phyloP scores from a whole-genome alignment of 2,797 vertebrate genomes.

The Malacoctenus gilli region DNA sequence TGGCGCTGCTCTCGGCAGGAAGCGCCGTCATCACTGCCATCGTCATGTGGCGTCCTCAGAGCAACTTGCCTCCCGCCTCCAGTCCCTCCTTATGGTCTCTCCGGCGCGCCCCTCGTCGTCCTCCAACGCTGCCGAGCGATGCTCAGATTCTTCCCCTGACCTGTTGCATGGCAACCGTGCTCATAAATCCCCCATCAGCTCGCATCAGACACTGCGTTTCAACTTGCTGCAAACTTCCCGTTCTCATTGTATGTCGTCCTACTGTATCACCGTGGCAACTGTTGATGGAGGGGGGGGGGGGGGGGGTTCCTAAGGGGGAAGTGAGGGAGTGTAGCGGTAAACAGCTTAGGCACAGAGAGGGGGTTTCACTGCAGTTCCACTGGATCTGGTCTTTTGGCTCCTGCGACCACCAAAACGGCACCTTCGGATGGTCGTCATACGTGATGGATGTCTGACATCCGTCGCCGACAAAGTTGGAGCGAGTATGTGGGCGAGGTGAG shows the following conservation, averaged over 20 bases:
- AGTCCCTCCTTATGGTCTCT: constrained; percentile 1
- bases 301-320: constrained; percentile 39
- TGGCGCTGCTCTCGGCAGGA: constrained; percentile 27
- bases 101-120: constrained; percentile 7
- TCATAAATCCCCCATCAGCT: constrained; percentile 50
- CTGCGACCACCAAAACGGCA: too few species aligned
- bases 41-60: constrained; percentile 3
- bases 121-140: constrained; percentile 33
- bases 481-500: too few species aligned
- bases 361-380: constrained; percentile 17
- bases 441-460: too few species aligned
- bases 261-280: constrained; percentile 61
- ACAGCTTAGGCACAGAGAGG: constrained; percentile 35
- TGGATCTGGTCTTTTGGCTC: constrained; percentile 9
- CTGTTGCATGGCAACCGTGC: constrained; percentile 83
- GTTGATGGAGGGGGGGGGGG: constrained; percentile 15
- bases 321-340: constrained; percentile 44
- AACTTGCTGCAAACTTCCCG: constrained; percentile 48
- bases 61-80: constrained; percentile 1
- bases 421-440: too few species aligned
- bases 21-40: neutral
- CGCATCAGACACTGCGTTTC: constrained; percentile 50
- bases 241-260: constrained; percentile 44
- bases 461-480: too few species aligned
- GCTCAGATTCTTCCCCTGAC: constrained; percentile 55